Percentiles rank a stretch among this genome's conserved stretches.
Evolutionary conservation across 1,140 invertebrate genomes (phyloP).

Genomic region (Leptinotarsa lineolata): DNA sequence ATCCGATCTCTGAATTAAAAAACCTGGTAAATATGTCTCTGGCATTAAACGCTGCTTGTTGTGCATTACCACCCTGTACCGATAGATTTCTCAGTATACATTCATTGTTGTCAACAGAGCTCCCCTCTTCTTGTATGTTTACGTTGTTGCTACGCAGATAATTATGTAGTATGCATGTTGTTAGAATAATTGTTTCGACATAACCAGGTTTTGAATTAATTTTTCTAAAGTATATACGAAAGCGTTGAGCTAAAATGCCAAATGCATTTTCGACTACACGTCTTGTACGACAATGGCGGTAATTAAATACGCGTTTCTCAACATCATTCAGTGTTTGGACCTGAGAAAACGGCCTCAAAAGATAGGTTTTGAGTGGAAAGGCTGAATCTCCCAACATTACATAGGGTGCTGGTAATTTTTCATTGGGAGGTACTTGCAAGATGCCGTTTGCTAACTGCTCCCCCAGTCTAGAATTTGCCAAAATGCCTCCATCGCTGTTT

Average conservation of each 20-base stretch:
- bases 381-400: conserved; percentile 41
- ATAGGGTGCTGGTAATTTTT: conserved; percentile 17
- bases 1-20: too few relatives aligned
- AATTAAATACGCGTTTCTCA: conserved; percentile 51
- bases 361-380: conserved; percentile 33
- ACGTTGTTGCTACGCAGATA: too few relatives aligned
- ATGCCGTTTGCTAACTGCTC: conserved; percentile 24
- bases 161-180: too few relatives aligned
- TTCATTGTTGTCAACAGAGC: background rate
- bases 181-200: too few relatives aligned
- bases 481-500: conserved; percentile 54
- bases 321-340: conserved; percentile 26
- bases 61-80: background rate
- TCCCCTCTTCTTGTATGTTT: too few relatives aligned
- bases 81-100: conserved; percentile 8
- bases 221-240: too few relatives aligned
- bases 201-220: too few relatives aligned
- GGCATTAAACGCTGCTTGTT: conserved; percentile 1
- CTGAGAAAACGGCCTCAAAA: conserved; percentile 35
- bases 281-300: conserved; percentile 50
- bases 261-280: too few relatives aligned
- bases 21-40: background rate
- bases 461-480: conserved; percentile 24
- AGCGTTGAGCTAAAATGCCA: too few relatives aligned
- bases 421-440: conserved; percentile 31